phyloP scores from a whole-genome alignment of 2,888 invertebrate species.

The Hofmannophila pseudospretella region DNA sequence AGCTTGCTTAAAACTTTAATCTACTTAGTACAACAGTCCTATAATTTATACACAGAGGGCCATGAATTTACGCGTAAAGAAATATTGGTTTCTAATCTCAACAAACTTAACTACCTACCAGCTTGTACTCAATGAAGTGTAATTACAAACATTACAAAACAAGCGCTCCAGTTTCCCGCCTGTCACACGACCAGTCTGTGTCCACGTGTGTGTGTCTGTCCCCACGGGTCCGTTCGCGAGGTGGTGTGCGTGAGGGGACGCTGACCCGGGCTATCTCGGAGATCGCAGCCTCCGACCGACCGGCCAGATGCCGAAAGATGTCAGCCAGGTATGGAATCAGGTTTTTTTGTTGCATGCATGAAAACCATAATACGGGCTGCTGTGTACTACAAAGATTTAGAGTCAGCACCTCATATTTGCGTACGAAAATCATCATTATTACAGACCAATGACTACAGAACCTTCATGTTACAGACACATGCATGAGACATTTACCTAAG shows the following conservation, averaged over 20 bases:
- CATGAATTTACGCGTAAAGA: too few relatives aligned
- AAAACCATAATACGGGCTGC: too few relatives aligned
- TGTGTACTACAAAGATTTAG: too few relatives aligned
- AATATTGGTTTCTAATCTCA: neutral
- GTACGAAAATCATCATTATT: too few relatives aligned
- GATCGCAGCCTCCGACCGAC: conserved; percentile 73
- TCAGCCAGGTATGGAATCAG: conserved; percentile 53
- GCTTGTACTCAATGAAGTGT: conserved; percentile 41
- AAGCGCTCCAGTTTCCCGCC: conserved; percentile 32
- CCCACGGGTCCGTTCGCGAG: conserved; percentile 5
- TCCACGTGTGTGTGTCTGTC: conserved; percentile 2
- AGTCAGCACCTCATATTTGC: too few relatives aligned
- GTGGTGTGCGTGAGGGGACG: conserved; percentile 55
- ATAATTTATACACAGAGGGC: too few relatives aligned
- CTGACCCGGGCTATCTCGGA: conserved; percentile 67
- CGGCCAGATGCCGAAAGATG: conserved; percentile 75
- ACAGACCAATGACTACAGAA: too few relatives aligned
- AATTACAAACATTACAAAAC: conserved; percentile 49
- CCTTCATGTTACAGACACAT: too few relatives aligned
- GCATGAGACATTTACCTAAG: too few relatives aligned
- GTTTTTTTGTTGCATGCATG: neutral
- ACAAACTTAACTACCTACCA: too few relatives aligned
- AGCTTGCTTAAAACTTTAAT: too few relatives aligned
- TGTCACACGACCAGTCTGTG: conserved; percentile 15
- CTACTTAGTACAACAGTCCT: too few relatives aligned